Conservation (phyloP, 2,113 vertebrate species). For the Micronycteris hirsuta region DNA sequence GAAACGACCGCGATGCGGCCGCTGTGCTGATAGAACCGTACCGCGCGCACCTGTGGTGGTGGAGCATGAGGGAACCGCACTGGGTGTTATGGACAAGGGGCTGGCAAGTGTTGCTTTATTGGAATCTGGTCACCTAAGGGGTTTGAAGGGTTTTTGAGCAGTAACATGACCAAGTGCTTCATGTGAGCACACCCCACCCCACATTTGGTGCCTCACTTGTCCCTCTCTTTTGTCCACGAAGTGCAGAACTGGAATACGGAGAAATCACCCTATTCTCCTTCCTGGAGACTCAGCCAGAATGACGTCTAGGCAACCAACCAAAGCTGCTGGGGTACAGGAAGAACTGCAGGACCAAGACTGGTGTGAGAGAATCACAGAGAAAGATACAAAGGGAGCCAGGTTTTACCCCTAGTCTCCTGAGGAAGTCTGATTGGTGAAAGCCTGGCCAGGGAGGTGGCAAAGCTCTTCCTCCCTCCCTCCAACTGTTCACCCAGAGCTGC, state of each 20-base stretch:
- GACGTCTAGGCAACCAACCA: not conserved
- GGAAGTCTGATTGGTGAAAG: not conserved
- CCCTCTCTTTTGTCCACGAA: not conserved
- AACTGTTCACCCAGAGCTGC: not conserved
- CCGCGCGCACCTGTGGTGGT: not conserved
- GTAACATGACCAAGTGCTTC: not conserved
- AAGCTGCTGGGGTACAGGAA: not conserved
- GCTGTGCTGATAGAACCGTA: not conserved
- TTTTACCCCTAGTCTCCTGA: not conserved
- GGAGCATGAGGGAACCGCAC: not conserved
- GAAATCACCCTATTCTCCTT: not conserved
- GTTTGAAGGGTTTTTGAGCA: not conserved
- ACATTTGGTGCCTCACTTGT: not conserved
- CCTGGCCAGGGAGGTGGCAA: not conserved
- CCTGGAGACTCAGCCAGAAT: not conserved
- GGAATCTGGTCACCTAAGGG: not conserved
- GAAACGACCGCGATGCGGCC: not conserved
- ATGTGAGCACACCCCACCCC: not conserved
- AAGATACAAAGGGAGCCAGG: not conserved
- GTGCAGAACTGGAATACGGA: not conserved
- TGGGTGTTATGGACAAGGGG: not conserved
- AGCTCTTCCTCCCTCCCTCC: not conserved
- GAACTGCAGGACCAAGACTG: not conserved
- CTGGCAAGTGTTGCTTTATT: not conserved
- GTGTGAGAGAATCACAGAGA: not conserved